These are phyloP conservation scores for Ceramica pisi DNA, from an alignment of 2,888 invertebrate species.

Conservation along the genomic window DNA sequence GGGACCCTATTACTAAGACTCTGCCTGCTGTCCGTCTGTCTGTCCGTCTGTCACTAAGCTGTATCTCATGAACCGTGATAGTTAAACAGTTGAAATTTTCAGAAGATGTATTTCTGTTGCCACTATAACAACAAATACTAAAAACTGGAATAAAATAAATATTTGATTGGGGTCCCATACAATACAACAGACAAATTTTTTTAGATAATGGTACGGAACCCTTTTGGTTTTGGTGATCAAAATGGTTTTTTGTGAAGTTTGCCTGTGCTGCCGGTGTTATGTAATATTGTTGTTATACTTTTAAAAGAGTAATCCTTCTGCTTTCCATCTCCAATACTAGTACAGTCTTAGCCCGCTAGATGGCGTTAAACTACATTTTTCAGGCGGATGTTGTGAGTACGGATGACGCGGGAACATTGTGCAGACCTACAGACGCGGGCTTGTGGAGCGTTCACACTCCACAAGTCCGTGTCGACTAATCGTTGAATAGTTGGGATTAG, in stretches of 20 bases:
- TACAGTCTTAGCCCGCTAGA: conserved; percentile 39
- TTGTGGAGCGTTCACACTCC: conserved; percentile 43
- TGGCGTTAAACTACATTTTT: conserved; percentile 40
- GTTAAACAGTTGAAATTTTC: no score
- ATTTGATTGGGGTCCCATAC: no score
- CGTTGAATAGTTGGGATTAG: background rate
- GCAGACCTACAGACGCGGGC: conserved; percentile 55
- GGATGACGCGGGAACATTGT: conserved; percentile 59
- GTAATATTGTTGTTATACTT: background rate
- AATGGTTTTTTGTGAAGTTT: background rate
- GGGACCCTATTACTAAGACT: no score
- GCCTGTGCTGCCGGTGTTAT: fast-evolving
- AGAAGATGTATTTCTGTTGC: no score
- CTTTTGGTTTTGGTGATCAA: no score
- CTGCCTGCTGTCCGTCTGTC: no score
- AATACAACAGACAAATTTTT: no score
- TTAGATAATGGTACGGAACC: no score
- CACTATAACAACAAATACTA: no score
- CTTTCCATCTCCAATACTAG: background rate
- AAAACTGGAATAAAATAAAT: no score
- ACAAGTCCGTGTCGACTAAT: background rate
- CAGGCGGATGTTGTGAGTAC: conserved; percentile 57
- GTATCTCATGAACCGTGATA: no score
- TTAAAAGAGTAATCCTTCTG: conserved; percentile 23
- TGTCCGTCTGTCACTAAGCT: no score